Base-by-base conservation (phyloP, 2,797 vertebrate species). In the Melanotaenia boesemani region DNA sequence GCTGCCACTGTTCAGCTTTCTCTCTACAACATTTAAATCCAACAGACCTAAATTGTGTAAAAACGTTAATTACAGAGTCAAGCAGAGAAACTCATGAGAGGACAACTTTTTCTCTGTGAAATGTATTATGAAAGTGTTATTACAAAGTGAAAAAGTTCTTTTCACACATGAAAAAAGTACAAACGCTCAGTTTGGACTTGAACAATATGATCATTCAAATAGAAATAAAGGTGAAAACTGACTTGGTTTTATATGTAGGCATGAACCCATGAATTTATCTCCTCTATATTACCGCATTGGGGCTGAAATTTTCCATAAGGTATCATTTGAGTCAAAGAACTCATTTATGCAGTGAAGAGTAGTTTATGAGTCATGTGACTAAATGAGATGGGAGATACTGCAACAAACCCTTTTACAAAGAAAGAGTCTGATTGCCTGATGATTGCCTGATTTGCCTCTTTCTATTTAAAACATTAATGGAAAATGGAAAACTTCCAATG, bases 261-360 rank as follows among this genome's bases (percentile, higher is more conserved):
- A 76, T 66, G 34, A 83, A 55, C 61, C 59, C 11, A 56, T 79
- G 71, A 85, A 88, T 90, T 83, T 60, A 76, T 85, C 83, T 41
- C 39, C 2, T 41, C 39, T 70, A 61, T 68, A 70, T 70, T 70
- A 76, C 79, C 72, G 78, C 83, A 60, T 84, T 70, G 67, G 62
- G 67, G 70, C 72, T 77, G 74, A 83, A 69, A 79, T 72, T 87
- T 78, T 84, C 74, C 79, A 79, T n/a, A 44, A 76, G 72, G 79
- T 70, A 72, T 90, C 76, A 82, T 86, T 63, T 39, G 39, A 83
- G 76, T 81, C 65, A 82, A 80, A 74, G 78, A 72, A 26, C 57
- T n/a, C 79, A 86, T 80, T 74, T 83, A 76, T 81, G 69, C 74
- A 39, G 75, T 72, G 62, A 63, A 73, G 65, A 56, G 57, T 76